Evolutionary conservation across 2,888 invertebrate genomes (phyloP).

Genomic region (Hirtodrosophila duncani): DNA sequence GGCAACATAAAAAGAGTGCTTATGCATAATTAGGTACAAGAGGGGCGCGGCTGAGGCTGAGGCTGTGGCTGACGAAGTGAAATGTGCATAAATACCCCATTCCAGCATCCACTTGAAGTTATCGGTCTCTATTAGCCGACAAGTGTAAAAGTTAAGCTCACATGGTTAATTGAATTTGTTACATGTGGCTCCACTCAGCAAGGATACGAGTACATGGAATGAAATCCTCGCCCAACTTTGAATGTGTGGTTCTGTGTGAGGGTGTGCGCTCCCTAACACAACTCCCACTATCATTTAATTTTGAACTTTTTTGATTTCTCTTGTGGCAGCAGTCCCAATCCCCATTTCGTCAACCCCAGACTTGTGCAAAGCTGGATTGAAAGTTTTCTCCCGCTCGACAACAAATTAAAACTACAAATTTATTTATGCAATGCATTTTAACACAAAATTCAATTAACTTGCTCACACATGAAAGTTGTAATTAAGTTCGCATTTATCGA

Average conservation of each 20-base stretch:
- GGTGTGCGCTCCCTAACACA: neutral
- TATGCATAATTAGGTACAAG: slow-evolving; percentile 33
- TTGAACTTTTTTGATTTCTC: slow-evolving; percentile 61
- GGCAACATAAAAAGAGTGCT: slow-evolving; percentile 19
- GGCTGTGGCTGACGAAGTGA: neutral
- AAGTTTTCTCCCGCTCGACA: slow-evolving; percentile 42
- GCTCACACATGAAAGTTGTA: slow-evolving; percentile 43
- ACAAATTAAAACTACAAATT: slow-evolving; percentile 57
- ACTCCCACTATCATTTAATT: slow-evolving; percentile 43
- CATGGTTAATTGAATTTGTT: slow-evolving; percentile 45
- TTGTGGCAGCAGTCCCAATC: slow-evolving; percentile 25
- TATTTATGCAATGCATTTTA: slow-evolving; percentile 57
- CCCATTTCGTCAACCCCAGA: slow-evolving; percentile 9
- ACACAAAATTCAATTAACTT: slow-evolving; percentile 54
- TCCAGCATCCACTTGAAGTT: no score
- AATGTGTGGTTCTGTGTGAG: slow-evolving; percentile 1
- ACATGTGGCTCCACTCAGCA: slow-evolving; percentile 25
- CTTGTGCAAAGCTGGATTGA: slow-evolving; percentile 50
- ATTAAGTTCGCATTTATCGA: slow-evolving; percentile 43
- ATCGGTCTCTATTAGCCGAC: no score
- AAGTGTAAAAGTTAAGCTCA: slow-evolving; percentile 35
- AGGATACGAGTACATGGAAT: no score
- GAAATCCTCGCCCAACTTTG: no score
- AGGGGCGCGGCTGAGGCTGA: neutral
- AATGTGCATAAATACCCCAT: slow-evolving; percentile 29